Conservation (phyloP, 2,888 invertebrate genomes). For the Melanophora roralis region DNA sequence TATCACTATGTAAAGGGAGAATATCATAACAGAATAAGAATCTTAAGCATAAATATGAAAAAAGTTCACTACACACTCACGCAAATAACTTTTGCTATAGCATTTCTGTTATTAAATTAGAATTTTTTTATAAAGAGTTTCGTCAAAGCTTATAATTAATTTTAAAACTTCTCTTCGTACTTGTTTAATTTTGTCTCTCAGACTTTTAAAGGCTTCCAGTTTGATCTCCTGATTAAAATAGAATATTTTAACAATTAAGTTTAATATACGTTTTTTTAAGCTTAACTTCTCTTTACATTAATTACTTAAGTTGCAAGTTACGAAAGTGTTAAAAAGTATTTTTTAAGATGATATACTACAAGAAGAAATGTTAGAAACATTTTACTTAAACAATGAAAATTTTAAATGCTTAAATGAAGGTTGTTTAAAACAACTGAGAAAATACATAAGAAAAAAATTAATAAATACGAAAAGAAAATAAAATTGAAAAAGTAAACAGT, state of each 20-base stretch:
- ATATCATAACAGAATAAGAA: too few relatives aligned
- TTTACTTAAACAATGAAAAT: constrained; percentile 52
- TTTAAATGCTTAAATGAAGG: constrained; percentile 44
- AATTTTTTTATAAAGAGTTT: too few relatives aligned
- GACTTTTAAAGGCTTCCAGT: constrained; percentile 1
- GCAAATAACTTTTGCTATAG: too few relatives aligned
- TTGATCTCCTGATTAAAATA: constrained; percentile 50
- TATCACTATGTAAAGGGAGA: too few relatives aligned
- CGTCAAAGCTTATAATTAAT: background rate
- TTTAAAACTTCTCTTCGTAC: background rate
- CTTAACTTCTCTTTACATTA: constrained; percentile 32
- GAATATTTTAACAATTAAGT: constrained; percentile 45
- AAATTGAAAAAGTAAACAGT: constrained; percentile 32
- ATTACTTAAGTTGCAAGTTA: constrained; percentile 42
- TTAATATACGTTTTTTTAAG: too few relatives aligned
- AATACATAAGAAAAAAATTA: constrained; percentile 9
- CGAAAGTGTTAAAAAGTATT: constrained; percentile 46
- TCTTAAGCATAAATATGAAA: too few relatives aligned
- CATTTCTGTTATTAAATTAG: too few relatives aligned
- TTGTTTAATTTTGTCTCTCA: background rate
- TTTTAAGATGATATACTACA: constrained; percentile 36
- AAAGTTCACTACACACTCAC: too few relatives aligned
- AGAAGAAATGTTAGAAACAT: constrained; percentile 4
- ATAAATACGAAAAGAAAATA: constrained; percentile 12
- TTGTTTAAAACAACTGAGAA: constrained; percentile 45